A percentile compares a stretch with the other conserved stretches of the same genome.
These are phyloP conservation scores for Varecia variegata DNA, from an alignment of 2,797 vertebrate genomes.

Conservation along the genomic window DNA sequence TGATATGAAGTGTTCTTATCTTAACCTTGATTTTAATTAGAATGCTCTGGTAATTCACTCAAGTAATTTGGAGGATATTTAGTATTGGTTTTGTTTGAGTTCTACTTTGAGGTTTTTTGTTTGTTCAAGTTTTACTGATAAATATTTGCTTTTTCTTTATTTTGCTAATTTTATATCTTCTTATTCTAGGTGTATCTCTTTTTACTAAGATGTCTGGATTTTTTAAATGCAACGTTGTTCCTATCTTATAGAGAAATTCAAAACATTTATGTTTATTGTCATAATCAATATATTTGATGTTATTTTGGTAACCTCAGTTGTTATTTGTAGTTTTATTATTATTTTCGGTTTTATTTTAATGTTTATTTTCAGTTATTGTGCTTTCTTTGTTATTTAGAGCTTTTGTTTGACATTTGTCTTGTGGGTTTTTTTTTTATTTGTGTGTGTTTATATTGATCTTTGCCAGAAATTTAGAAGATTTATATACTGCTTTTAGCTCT, in stretches of 20 bases:
- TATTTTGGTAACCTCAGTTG: background rate
- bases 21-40: background rate
- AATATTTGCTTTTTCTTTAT: background rate
- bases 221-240: background rate
- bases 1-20: background rate
- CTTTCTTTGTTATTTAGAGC: background rate
- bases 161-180: background rate
- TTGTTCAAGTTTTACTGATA: slow-evolving; percentile 26
- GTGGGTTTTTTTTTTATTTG: background rate
- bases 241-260: background rate
- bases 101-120: background rate
- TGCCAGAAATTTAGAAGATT: background rate
- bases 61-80: background rate
- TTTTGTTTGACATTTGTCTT: background rate
- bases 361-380: background rate
- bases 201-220: background rate
- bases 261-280: background rate
- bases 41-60: background rate
- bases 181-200: background rate
- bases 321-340: background rate
- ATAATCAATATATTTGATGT: background rate
- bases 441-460: background rate
- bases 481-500: background rate
- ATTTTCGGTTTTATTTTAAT: background rate
- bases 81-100: background rate